Base-by-base conservation (phyloP, 2,797 vertebrate species). In the Synanceia verrucosa region DNA sequence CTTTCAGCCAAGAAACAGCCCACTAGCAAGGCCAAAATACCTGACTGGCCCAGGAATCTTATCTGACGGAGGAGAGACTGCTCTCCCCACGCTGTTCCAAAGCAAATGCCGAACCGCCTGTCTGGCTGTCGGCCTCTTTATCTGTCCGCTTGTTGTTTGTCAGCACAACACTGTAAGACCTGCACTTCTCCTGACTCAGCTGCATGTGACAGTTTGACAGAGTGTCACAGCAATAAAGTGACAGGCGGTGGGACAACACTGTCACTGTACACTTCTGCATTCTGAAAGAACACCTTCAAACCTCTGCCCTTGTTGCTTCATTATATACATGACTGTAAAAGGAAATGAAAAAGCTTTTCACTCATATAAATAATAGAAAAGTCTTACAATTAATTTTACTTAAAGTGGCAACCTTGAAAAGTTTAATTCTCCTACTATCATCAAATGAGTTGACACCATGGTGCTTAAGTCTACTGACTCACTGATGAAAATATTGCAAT, bases 171-270 rank as follows among this genome's bases (percentile, higher is more conserved):
- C 62, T 37, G 67, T 24, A 48, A 59, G 73, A 68, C 41, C 51
- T 23, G 18, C 59, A 55, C 66, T 58, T 62, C 65, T 73, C 64
- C 3, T 10, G 70, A 79, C 82, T 87, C 83, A 70, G 76, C 80
- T 81, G 73, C 76, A 84, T 67, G 48, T 80, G 81, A 85, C 85
- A 81, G 74, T 55, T 82, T 85, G 85, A 87, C 85, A 86, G 62
- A 53, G 37, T 60, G 74, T 82, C 78, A 79, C 59, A 41, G 63
- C 46, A 66, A 53, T 47, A 46, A 67, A 81, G 37, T 18, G 64
- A 72, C 61, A 86, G 66, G 52, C 73, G 65, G 28, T n/a, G 64
- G 37, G 33, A 33, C 37, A 74, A 62, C 63, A 59, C 24, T 52
- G 56, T 68, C 60, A 52, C 14, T 9, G 23, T 28, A 28, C 14